phyloP scores from a whole-genome alignment of 2,797 vertebrate genomes.

The Cyprinella venusta region DNA sequence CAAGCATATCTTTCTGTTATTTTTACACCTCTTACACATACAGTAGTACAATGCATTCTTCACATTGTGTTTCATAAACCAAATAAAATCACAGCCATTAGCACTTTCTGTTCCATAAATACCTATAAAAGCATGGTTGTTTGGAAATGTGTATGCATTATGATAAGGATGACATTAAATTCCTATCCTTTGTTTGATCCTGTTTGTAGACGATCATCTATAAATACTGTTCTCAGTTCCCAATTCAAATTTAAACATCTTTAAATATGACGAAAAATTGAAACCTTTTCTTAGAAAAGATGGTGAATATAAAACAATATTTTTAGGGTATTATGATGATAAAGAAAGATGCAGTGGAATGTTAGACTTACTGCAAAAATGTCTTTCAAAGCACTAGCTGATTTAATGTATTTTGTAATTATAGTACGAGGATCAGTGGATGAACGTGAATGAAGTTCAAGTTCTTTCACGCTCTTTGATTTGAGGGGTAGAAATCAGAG shows the following conservation, averaged over 20 bases:
- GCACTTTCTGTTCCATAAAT: slow-evolving; percentile 61
- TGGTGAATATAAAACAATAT: not conserved
- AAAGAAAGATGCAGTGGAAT: not conserved
- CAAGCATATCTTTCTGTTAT: slow-evolving; percentile 63
- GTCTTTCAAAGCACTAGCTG: not conserved
- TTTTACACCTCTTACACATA: slow-evolving; percentile 59
- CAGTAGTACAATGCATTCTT: slow-evolving; percentile 59
- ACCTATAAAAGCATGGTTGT: slow-evolving; percentile 30
- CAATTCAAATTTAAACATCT: not conserved
- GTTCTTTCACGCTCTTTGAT: slow-evolving; percentile 55
- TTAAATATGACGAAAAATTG: not conserved
- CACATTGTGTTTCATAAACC: slow-evolving; percentile 59
- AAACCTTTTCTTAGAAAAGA: not conserved
- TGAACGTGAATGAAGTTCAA: slow-evolving; percentile 51
- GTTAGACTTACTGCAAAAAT: not conserved
- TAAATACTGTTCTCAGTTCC: not conserved
- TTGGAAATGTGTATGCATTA: not conserved
- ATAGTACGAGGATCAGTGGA: slow-evolving; percentile 30
- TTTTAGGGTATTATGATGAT: not conserved
- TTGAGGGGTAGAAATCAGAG: slow-evolving; percentile 37
- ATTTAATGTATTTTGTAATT: slow-evolving; percentile 18
- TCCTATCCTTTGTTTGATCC: not conserved
- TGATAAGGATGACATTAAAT: slow-evolving; percentile 27
- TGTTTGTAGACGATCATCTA: slow-evolving; percentile 2
- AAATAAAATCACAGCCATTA: slow-evolving; percentile 69